Percentiles rank a stretch among this genome's conserved stretches.
phyloP scores from a whole-genome alignment of 2,113 vertebrate species.

The Eudyptes chrysolophus region DNA sequence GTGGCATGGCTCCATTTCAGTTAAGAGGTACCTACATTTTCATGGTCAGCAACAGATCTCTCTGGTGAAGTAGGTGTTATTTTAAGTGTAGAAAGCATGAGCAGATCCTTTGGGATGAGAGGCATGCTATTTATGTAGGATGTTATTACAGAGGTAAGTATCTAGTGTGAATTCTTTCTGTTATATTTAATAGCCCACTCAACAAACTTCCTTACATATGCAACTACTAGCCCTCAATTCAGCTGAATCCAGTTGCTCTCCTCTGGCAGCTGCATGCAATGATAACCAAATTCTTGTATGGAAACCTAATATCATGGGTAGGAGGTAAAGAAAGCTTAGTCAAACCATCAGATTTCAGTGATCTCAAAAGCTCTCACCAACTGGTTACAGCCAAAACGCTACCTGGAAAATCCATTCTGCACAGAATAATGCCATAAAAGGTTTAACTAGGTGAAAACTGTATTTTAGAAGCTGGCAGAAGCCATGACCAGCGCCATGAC shows the following conservation, averaged over 20 bases:
- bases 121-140: not conserved
- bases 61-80: not conserved
- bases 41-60: not conserved
- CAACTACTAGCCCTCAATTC: not conserved
- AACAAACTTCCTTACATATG: not conserved
- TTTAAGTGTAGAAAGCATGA: not conserved
- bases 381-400: not conserved
- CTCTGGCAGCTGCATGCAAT: not conserved
- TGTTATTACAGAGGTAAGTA: slow-evolving; percentile 30
- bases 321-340: not conserved
- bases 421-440: not conserved
- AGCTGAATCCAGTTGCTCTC: slow-evolving; percentile 17
- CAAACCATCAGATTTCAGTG: not conserved
- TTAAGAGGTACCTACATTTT: not conserved
- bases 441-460: slow-evolving; percentile 8
- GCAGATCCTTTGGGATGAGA: not conserved
- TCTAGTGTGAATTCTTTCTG: not conserved
- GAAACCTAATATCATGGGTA: not conserved
- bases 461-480: slow-evolving; percentile 12
- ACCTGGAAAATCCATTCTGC: slow-evolving; percentile 22
- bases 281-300: not conserved
- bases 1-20: not conserved
- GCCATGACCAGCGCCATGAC: not conserved
- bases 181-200: not conserved
- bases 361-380: not conserved